Base-by-base conservation (phyloP, 1,140 invertebrate species). In the Pogonus chalceus region DNA sequence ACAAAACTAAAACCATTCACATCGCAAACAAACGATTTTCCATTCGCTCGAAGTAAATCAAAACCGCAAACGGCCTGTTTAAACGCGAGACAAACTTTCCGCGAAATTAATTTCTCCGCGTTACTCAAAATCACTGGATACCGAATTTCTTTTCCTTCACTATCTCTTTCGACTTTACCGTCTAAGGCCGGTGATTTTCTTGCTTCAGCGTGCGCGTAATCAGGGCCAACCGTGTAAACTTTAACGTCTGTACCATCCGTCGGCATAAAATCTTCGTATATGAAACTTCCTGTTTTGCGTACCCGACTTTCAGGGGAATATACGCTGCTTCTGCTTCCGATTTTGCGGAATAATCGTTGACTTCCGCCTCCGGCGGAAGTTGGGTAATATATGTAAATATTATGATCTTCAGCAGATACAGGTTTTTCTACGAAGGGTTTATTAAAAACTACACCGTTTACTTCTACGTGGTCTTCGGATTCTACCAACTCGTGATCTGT, bases 201-300 rank as follows among this genome's bases (percentile, higher is more conserved):
- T 0, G 97, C 97, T 72, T 99, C 97, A 0, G 97, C 96, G 72
- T 99, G 97, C 16, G 96, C 96, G 71, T 99, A 99, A 73, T 98
- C 96, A 1, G 95, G 93, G 0, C 96, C 96, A 14, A 95, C 90
- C 10, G 91, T 92, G 65, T 95, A 95, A 16, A 91, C 87, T 74
- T 91, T 91, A 3, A 91, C 87, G 77, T 91, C 88, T 22, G 88
- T 83, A 70, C 97, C 97, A 81, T 99, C 97, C 20, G 97, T 99
- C 1, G 96, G 96, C 95, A 99, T 99, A 72, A 99, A 99, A 74
- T 99, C 96, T 82, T 99, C 97, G 71, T 99, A 99, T 67, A 99
- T 98, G 73, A 93, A 99, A 9, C 94, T 98, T 16, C 97, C 96
- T 18, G 90, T 92, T 73, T 94, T 96, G 23, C 97, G 79, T 14